phyloP scores from a whole-genome alignment of 2,888 invertebrate genomes.

The Tridacna crocea region DNA sequence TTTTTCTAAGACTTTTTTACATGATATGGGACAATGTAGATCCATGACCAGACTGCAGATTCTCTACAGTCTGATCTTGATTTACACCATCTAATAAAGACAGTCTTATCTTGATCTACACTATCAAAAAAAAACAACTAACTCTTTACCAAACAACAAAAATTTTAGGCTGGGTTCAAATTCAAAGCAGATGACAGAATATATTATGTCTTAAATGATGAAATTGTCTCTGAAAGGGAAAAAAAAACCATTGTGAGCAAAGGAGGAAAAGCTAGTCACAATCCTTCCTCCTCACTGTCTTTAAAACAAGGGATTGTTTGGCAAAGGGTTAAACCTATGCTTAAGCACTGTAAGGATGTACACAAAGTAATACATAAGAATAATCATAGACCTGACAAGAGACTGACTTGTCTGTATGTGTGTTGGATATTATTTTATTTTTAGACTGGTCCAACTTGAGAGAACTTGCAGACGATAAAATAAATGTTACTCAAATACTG shows the following conservation, averaged over 20 bases:
- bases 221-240: neutral
- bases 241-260: neutral
- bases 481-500: too few species aligned
- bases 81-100: neutral
- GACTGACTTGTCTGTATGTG: too few species aligned
- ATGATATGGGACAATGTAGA: too few species aligned
- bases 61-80: neutral
- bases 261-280: neutral
- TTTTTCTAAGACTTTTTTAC: too few species aligned
- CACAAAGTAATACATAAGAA: too few species aligned
- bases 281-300: neutral
- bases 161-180: neutral
- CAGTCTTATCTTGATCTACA: too few species aligned
- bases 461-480: too few species aligned
- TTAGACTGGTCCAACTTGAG: too few species aligned
- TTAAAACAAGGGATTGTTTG: neutral
- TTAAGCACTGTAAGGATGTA: too few species aligned
- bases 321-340: neutral
- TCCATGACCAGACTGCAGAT: too few species aligned
- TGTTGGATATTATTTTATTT: too few species aligned
- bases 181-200: neutral
- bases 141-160: constrained; percentile 6
- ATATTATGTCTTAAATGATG: neutral
- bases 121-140: neutral
- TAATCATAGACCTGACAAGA: too few species aligned